A percentile compares a stretch with the other conserved stretches of the same genome.
phyloP scores from a whole-genome alignment of 2,888 invertebrate species.

The Digitonthophagus gazella region DNA sequence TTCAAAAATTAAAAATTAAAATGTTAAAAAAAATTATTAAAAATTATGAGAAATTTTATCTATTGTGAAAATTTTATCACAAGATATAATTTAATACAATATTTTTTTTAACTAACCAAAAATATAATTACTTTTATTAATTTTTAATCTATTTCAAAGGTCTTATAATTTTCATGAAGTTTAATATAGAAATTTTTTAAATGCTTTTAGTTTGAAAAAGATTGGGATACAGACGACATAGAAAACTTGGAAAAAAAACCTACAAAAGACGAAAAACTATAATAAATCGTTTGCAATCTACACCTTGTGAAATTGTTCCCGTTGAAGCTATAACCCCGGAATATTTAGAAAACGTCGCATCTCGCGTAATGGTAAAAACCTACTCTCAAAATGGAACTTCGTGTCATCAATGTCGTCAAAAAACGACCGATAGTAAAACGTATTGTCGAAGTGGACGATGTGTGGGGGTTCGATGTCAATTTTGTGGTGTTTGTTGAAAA shows the following conservation, averaged over 20 bases:
- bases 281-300: too few relatives aligned
- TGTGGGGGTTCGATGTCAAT: constrained; percentile 57
- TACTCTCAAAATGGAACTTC: constrained; percentile 50
- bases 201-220: too few relatives aligned
- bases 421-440: constrained; percentile 60
- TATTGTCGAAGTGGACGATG: constrained; percentile 56
- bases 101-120: too few relatives aligned
- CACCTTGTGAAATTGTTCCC: constrained; percentile 35
- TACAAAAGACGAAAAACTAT: too few relatives aligned
- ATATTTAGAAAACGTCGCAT: constrained; percentile 45
- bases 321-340: constrained; percentile 47
- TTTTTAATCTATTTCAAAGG: too few relatives aligned
- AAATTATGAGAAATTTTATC: too few relatives aligned
- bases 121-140: too few relatives aligned
- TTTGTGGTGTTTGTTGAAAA: constrained; percentile 59
- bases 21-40: not conserved
- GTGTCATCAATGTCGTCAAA: constrained; percentile 63
- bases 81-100: too few relatives aligned
- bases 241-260: constrained; percentile 35
- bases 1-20: not conserved
- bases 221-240: constrained; percentile 17
- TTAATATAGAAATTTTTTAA: too few relatives aligned
- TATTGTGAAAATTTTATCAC: too few relatives aligned
- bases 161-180: too few relatives aligned
- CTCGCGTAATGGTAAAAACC: constrained; percentile 37